Evolutionary conservation across 2,113 vertebrate genomes (phyloP), one percentile per base, ranked within the genome.

Genomic region (Psephotus haematonotus): DNA sequence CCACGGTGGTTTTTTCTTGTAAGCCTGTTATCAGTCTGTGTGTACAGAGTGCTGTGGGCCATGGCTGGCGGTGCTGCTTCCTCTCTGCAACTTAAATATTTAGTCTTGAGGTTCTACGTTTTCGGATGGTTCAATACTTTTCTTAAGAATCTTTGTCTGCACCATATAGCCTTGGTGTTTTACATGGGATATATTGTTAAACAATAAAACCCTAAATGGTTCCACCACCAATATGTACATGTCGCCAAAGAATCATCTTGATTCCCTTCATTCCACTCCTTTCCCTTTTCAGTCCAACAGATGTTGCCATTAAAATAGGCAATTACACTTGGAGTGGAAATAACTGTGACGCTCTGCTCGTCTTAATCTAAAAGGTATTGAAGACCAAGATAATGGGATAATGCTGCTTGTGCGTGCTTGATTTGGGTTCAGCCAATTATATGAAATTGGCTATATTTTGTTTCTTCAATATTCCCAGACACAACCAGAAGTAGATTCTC

Each of bases 71-170:
- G 65, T 71, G 13, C 68, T 49, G 0, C 31, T 88, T 83, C 50
- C 33, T 75, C 47, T 46, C 20, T 82, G 49, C 25, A 82, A 33
- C 35, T 93, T 72, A 69, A 83, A 76, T 76, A 76, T 76, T 92
- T 88, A 63, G 62, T 68, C 68, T 62, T 84, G 55, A 94, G 22
- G 25, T 23, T 86, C 60, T 77, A 33, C 1, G 1, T 33, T 90
- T 94, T 74, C 44, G 6, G 18, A 78, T 47, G 19, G 33, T 5
- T 75, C 83, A 60, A 47, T 90, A 6, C 27, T 39, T 39, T 39
- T 39, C 39, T 91, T 49, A 67, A 74, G 63, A 33, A 7, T 18
- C 19, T 80, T 63, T 79, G 13, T 79, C 88, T 72, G 55, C 47
- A 60, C 11, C 2, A 2, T 63, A 49, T 55, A 37, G 11, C 49